phyloP scores from a whole-genome alignment of 2,888 invertebrate genomes.

The Eurytoma californica region DNA sequence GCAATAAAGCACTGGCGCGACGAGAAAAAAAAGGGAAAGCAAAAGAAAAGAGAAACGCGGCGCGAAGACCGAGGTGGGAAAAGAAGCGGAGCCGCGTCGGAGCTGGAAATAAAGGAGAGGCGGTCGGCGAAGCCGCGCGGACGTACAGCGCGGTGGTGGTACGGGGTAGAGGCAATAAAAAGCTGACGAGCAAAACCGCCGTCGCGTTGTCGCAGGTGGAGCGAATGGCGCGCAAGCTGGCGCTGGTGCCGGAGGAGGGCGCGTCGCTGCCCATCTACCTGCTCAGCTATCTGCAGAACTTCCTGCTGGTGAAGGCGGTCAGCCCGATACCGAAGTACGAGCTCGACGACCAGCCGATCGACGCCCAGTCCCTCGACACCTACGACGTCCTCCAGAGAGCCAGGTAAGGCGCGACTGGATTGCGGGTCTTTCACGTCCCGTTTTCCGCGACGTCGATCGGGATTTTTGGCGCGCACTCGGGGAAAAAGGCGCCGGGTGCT shows the following conservation, averaged over 20 bases:
- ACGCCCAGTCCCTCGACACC: conserved; percentile 86
- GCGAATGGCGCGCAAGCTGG: conserved; percentile 87
- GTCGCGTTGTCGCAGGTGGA: conserved; percentile 78
- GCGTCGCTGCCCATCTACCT: conserved; percentile 89
- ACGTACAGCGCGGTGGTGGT: neutral
- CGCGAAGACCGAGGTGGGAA: neutral
- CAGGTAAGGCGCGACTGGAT: conserved; percentile 77
- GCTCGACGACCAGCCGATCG: conserved; percentile 83
- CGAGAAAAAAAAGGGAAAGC: neutral
- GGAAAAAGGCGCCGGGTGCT: neutral
- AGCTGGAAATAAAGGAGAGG: neutral
- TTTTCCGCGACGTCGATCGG: neutral
- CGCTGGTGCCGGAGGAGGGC: conserved; percentile 91
- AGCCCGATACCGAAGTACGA: conserved; percentile 85
- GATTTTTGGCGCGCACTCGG: neutral
- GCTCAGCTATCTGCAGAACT: conserved; percentile 92
- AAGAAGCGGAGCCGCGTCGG: neutral
- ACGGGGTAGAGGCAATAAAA: conserved; percentile 15
- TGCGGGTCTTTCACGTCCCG: neutral
- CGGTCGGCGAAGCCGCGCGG: neutral
- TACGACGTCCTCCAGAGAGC: conserved; percentile 94
- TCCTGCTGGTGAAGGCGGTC: conserved; percentile 83
- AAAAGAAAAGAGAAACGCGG: neutral
- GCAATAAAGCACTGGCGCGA: neutral
- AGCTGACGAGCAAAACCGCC: neutral